Evolutionary conservation across 2,888 invertebrate species (phyloP), one percentile per base, ranked within the genome.

Genomic region (Tigriopus californicus): DNA sequence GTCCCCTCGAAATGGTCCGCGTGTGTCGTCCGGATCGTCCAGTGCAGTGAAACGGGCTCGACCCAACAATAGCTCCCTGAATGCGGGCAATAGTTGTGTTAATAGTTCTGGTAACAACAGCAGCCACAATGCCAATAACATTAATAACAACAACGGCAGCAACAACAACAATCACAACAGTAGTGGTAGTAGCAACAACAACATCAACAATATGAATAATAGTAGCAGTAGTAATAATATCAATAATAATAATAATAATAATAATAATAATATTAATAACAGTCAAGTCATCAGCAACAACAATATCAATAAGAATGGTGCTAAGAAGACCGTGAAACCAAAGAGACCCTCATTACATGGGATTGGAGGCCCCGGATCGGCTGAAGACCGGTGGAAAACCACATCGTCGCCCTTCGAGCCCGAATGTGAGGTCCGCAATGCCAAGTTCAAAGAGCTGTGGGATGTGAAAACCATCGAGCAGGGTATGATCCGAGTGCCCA

Each of bases 361-460:
- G 33, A 8, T 33, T 33, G 33, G 33, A 3, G 15, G 15, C 20
- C 53, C 13, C n/a, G 33, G n/a, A 12, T 40, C 24, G 33, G 41
- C 15, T 8, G 15, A 53, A 53, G 12, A 25, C 13, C 53, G 33
- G 33, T n/a, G 33, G 33, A 15, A 53, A 15, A 41, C 53, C n/a
- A 15, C 15, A 5, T 46, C 46, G 8, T 15, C 20, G 46, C 46
- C 20, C 6, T 18, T 18, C 6, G 15, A 15, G 46, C 20, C 15
- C 15, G 20, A 46, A 18, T 46, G 46, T 15, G 20, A 46, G 46
- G 15, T 46, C 33, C 33, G 33, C 33, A 33, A 33, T 33, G 33
- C 33, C 11, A 57, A 57, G 24, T 57, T 57, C 46, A 46, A 57
- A 15, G 44, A 25, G 10, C 24, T 57, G 46, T 57, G 57, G 44